phyloP scores from a whole-genome alignment of 1,140 invertebrate species.

The Zophobas atratus region DNA sequence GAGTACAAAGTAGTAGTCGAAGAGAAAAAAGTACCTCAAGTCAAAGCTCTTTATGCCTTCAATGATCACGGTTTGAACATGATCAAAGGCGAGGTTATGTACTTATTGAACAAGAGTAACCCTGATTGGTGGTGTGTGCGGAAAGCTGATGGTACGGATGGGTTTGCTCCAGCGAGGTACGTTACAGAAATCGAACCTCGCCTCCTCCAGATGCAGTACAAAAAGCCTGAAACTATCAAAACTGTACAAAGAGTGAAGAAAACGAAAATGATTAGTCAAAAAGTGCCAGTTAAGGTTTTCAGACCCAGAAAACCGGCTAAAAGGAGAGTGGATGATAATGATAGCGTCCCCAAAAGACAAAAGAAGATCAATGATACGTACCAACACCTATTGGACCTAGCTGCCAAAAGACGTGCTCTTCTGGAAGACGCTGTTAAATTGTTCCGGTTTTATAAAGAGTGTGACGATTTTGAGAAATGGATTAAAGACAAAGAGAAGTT shows the following conservation, averaged over 20 bases:
- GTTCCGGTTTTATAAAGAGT: conserved; percentile 97
- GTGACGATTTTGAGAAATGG: conserved; percentile 98
- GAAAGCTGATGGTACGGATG: conserved; percentile 92
- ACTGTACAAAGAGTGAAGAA: conserved; percentile 91
- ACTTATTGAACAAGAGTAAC: conserved; percentile 95
- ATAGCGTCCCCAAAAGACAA: conserved; percentile 88
- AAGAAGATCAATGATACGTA: conserved; percentile 87
- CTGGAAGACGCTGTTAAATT: conserved; percentile 94
- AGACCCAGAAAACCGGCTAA: conserved; percentile 71
- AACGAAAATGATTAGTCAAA: conserved; percentile 88
- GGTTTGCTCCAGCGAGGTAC: conserved; percentile 98
- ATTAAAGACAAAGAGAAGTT: conserved; percentile 96
- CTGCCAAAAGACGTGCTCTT: conserved; percentile 83
- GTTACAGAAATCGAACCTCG: conserved; percentile 94
- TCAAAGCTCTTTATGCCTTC: conserved; percentile 91
- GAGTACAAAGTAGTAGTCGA: conserved; percentile 90
- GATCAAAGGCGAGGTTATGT: conserved; percentile 94
- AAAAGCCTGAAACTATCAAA: conserved; percentile 85
- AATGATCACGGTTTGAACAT: conserved; percentile 95
- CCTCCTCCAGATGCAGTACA: conserved; percentile 86
- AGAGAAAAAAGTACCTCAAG: conserved; percentile 90
- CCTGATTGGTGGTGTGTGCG: conserved; percentile 98
- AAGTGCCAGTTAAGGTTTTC: conserved; percentile 81
- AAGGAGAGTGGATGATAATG: conserved; percentile 74
- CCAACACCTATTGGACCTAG: conserved; percentile 85